Conservation (phyloP, 64 coral and sea anemone genomes). For the Catalaphyllia jardinei region DNA sequence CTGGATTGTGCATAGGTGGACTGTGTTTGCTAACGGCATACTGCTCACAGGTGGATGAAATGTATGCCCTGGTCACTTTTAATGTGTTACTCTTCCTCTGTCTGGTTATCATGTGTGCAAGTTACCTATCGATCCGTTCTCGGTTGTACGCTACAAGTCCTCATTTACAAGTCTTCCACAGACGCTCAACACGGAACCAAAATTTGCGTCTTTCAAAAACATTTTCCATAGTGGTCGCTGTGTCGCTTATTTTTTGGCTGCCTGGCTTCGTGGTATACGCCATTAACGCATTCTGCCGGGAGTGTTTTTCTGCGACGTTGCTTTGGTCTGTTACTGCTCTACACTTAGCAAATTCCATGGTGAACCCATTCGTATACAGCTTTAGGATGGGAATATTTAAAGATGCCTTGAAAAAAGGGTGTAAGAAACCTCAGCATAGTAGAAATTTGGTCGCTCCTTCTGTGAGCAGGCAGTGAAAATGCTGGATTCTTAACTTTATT, state of each 20-base stretch:
- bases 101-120: background rate
- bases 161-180: background rate
- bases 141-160: background rate
- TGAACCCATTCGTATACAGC: background rate
- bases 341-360: background rate
- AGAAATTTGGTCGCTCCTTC: no score
- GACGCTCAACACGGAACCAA: background rate
- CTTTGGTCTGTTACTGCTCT: background rate
- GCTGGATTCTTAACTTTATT: background rate
- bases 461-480: background rate
- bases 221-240: background rate
- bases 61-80: background rate
- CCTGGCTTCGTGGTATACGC: background rate
- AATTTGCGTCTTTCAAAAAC: background rate
- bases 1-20: background rate
- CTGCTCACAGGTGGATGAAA: background rate
- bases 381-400: background rate
- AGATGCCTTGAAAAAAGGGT: background rate
- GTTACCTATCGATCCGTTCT: background rate
- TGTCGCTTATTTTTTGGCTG: background rate
- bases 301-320: background rate
- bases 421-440: background rate
- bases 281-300: background rate
- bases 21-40: background rate
- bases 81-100: background rate